These are phyloP conservation scores for Lucilia cuprina DNA, from an alignment of 1,140 invertebrate species.

Conservation along the genomic window DNA sequence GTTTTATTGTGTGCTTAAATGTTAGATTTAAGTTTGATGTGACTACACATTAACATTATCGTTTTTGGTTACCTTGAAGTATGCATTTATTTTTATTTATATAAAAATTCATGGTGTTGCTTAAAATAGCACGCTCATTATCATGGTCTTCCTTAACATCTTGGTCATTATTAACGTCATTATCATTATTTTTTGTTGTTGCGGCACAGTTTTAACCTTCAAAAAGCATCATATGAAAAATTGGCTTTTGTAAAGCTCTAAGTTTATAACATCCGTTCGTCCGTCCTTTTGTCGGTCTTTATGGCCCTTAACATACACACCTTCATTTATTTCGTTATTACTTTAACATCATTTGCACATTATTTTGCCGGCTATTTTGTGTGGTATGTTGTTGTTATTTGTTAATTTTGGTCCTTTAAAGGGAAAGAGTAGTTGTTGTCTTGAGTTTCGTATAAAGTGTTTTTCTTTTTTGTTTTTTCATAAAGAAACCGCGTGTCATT, in stretches of 20 bases:
- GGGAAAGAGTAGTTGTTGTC: background rate
- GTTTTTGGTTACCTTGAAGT: slow-evolving; percentile 23
- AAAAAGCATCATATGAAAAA: background rate
- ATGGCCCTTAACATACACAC: background rate
- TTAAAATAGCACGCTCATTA: slow-evolving; percentile 18
- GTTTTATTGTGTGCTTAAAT: background rate
- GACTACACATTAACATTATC: slow-evolving; percentile 6
- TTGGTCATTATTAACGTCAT: background rate
- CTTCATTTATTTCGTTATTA: background rate
- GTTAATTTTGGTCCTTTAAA: background rate
- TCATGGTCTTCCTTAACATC: background rate
- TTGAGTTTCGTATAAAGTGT: slow-evolving; percentile 38
- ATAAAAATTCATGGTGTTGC: slow-evolving; percentile 10
- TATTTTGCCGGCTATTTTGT: background rate
- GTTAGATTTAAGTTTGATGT: background rate
- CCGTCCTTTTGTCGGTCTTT: background rate
- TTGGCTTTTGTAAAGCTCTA: background rate
- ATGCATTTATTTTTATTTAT: background rate
- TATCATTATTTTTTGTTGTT: background rate
- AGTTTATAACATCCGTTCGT: background rate
- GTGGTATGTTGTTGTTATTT: background rate
- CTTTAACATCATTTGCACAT: background rate
- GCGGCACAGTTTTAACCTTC: background rate
- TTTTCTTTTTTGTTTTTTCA: background rate
- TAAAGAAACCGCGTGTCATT: slow-evolving; percentile 5